These are phyloP conservation scores for Galaxea fascicularis DNA, from an alignment of 92 coral and sea anemone genomes.

Conservation along the genomic window DNA sequence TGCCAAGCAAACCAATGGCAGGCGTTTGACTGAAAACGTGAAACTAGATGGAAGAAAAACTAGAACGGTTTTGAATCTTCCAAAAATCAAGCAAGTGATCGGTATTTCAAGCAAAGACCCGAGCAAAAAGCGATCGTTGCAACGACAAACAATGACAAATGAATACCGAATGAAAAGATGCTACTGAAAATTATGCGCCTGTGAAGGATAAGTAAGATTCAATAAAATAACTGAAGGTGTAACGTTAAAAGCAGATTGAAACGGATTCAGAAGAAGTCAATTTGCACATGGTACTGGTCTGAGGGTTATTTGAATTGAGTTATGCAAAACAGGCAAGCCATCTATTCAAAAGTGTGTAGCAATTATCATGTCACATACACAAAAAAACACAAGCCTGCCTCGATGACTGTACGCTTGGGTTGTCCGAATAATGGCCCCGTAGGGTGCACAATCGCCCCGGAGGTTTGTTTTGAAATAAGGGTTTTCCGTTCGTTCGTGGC, in stretches of 20 bases:
- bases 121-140: neutral
- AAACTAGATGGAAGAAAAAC: neutral
- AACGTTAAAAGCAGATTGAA: neutral
- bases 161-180: neutral
- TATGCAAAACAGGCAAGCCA: constrained; percentile 53
- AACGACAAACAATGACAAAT: neutral
- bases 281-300: constrained; percentile 18
- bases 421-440: constrained; percentile 43
- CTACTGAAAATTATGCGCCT: neutral
- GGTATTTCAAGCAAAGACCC: neutral
- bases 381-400: constrained; percentile 42
- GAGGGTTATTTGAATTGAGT: constrained; percentile 32
- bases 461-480: constrained; percentile 38
- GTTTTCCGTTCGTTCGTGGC: constrained; percentile 13
- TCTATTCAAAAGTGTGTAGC: constrained; percentile 30
- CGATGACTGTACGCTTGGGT: constrained; percentile 46
- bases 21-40: neutral
- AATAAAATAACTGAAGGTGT: neutral
- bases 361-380: constrained; percentile 47
- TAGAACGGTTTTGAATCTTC: too few relatives aligned
- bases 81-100: neutral
- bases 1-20: neutral
- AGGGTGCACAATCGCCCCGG: constrained; percentile 19
- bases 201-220: neutral
- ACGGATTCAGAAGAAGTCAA: constrained; percentile 20